Conservation (phyloP, 2,888 invertebrate species). For the Mimumesa dahlbomi region DNA sequence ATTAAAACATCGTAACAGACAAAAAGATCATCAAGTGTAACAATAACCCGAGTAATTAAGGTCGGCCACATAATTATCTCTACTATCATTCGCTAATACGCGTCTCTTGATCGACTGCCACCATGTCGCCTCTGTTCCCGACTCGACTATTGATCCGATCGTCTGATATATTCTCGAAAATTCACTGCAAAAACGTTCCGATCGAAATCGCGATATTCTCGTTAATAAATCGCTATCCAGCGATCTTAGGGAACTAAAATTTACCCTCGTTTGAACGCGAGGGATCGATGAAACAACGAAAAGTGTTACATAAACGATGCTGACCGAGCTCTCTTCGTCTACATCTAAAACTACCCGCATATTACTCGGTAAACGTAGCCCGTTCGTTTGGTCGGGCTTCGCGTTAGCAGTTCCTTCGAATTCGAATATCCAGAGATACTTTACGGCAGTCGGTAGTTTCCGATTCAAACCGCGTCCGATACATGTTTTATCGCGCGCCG, state of each 20-base stretch:
- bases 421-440: too few species aligned
- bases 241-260: too few species aligned
- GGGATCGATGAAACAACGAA: too few species aligned
- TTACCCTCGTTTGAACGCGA: too few species aligned
- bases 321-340: too few species aligned
- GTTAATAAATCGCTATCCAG: not conserved
- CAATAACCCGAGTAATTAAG: slow-evolving; percentile 45
- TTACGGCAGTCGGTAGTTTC: too few species aligned
- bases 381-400: too few species aligned
- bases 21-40: slow-evolving; percentile 48
- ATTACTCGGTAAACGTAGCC: too few species aligned
- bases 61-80: slow-evolving; percentile 42
- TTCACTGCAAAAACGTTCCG: not conserved
- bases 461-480: slow-evolving; percentile 20
- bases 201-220: not conserved
- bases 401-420: too few species aligned
- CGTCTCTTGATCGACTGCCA: not conserved
- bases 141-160: slow-evolving; percentile 6
- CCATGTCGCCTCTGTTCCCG: not conserved
- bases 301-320: too few species aligned
- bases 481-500: slow-evolving; percentile 49
- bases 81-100: slow-evolving; percentile 17
- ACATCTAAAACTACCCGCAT: too few species aligned
- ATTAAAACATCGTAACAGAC: slow-evolving; percentile 38
- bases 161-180: slow-evolving; percentile 12